Conservation (phyloP, 2,888 invertebrate genomes). For the Aricia artaxerxes region DNA sequence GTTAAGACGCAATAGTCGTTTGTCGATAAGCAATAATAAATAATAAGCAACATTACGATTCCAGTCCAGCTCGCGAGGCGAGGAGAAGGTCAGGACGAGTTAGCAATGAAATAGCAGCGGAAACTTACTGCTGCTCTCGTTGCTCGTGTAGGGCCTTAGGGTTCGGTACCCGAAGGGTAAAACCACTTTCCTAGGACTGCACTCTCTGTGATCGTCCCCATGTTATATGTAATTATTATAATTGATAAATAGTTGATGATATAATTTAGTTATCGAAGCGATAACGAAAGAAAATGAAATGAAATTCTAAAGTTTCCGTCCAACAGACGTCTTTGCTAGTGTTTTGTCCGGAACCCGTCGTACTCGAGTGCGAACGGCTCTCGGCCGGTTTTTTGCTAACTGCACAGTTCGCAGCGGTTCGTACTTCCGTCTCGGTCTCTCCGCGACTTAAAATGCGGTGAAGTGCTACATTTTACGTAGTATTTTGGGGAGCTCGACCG, state of each 20-base stretch:
- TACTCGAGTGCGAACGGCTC: neutral
- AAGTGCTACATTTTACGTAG: neutral
- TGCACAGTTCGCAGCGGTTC: neutral
- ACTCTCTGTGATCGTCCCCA: neutral
- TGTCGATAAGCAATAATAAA: constrained; percentile 9
- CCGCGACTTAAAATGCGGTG: neutral
- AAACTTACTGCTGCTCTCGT: neutral
- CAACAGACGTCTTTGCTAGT: neutral
- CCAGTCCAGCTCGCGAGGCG: neutral
- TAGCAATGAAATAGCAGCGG: neutral
- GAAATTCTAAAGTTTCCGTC: neutral
- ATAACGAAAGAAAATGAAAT: no score
- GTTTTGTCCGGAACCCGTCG: neutral
- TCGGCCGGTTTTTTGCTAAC: neutral
- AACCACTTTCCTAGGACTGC: neutral
- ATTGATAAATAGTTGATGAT: no score
- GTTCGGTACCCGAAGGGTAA: neutral
- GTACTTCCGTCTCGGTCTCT: neutral
- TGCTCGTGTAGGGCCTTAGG: neutral
- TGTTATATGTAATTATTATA: no score
- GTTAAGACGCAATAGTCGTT: neutral
- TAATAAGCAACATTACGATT: constrained; percentile 1
- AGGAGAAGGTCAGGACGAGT: constrained; percentile 16
- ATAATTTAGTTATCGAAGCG: no score
- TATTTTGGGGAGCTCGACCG: neutral